Evolutionary conservation across 1,140 invertebrate species (phyloP).

Genomic region (Galendromus occidentalis): DNA sequence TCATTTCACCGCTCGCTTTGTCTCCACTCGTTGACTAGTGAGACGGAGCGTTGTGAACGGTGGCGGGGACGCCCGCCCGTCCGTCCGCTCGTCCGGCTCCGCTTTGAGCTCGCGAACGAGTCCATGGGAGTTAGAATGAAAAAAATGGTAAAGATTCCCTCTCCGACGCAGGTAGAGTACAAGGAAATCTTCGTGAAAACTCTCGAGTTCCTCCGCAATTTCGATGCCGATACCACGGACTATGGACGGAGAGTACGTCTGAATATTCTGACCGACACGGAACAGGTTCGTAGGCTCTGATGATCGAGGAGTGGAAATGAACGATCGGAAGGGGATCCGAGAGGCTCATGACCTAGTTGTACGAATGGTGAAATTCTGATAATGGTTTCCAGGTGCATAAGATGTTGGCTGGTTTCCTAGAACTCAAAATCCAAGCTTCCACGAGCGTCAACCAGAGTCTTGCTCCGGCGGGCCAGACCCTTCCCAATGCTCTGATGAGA

Average conservation of each 20-base stretch:
- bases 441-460: constrained; percentile 1
- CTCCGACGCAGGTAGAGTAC: constrained; percentile 57
- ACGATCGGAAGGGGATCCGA: no score
- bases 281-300: constrained; percentile 44
- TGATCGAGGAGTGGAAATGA: no score
- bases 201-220: constrained; percentile 68
- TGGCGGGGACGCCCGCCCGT: no score
- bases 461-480: background rate
- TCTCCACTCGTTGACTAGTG: no score
- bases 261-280: constrained; percentile 65
- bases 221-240: constrained; percentile 67
- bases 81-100: no score
- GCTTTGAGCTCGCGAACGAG: no score
- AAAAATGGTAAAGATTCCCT: no score
- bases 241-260: constrained; percentile 63
- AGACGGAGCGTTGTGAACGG: no score
- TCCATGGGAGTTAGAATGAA: no score
- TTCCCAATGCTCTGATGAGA: constrained; percentile 43
- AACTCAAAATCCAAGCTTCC: constrained; percentile 51
- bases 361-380: no score
- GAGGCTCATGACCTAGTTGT: no score
- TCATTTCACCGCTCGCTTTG: no score
- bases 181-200: constrained; percentile 86
- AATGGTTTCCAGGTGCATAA: background rate
- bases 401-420: constrained; percentile 45